Evolutionary conservation across 35 echinoderm and acorn worm genomes (phyloP).

Genomic region (Heliocidaris erythrogramma): DNA sequence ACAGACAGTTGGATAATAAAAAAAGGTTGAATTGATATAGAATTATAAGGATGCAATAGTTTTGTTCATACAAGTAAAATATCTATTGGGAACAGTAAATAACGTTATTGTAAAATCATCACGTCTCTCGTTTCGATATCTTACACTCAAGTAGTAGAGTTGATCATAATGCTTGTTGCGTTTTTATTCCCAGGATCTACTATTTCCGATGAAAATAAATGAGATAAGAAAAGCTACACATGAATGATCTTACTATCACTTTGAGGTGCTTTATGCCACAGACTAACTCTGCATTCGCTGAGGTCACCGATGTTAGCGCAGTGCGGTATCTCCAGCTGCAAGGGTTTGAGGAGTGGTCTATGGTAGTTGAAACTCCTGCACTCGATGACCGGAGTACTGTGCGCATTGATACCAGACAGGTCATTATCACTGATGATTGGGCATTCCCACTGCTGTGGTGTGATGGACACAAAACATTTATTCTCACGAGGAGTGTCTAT

Average conservation of each 20-base stretch:
- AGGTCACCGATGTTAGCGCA: slow-evolving; percentile 60
- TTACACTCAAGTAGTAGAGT: too few species aligned
- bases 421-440: not conserved
- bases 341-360: slow-evolving; percentile 34
- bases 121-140: not conserved
- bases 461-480: slow-evolving; percentile 37
- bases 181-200: not conserved
- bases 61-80: too few species aligned
- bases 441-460: not conserved
- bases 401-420: not conserved
- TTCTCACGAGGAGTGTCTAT: not conserved
- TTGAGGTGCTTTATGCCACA: slow-evolving; percentile 39
- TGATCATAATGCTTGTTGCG: too few species aligned
- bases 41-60: too few species aligned
- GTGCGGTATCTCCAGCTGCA: slow-evolving; percentile 68
- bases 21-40: too few species aligned
- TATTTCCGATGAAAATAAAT: not conserved
- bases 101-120: too few species aligned
- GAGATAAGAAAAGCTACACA: not conserved
- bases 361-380: slow-evolving; percentile 44
- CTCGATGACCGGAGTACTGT: not conserved
- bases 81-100: too few species aligned
- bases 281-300: slow-evolving; percentile 11
- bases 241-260: not conserved
- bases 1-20: too few species aligned